Percentiles rank a stretch among this genome's conserved stretches.
Conservation (phyloP, 2,888 invertebrate species). For the Leucophenga maculata region DNA sequence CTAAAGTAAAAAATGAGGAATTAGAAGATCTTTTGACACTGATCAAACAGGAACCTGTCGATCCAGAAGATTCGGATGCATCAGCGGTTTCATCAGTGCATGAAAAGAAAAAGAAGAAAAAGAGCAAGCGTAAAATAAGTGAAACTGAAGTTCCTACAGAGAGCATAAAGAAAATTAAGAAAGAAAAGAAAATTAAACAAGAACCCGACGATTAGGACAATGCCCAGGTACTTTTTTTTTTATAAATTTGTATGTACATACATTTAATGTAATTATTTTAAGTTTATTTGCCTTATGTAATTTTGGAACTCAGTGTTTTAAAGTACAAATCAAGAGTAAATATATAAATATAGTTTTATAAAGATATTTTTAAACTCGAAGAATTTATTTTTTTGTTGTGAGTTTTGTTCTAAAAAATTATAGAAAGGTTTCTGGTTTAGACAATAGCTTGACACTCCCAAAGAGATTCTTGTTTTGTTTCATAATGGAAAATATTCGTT, state of each 20-base stretch:
- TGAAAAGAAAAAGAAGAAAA: slow-evolving; percentile 42
- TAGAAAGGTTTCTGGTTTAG: too few relatives aligned
- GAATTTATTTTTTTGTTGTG: too few relatives aligned
- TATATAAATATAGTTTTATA: too few relatives aligned
- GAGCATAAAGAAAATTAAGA: slow-evolving; percentile 46
- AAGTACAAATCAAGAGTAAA: slow-evolving; percentile 35
- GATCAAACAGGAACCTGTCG: slow-evolving; percentile 51
- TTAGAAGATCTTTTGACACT: slow-evolving; percentile 53
- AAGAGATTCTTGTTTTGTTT: too few relatives aligned
- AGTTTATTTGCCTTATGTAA: not conserved
- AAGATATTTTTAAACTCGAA: too few relatives aligned
- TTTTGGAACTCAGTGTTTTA: not conserved
- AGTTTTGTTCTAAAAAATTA: too few relatives aligned
- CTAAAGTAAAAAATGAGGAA: slow-evolving; percentile 39
- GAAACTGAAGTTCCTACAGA: slow-evolving; percentile 26
- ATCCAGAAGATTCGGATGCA: slow-evolving; percentile 19
- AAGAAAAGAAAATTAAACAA: slow-evolving; percentile 43
- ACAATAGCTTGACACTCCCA: too few relatives aligned
- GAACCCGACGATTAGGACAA: slow-evolving; percentile 10
- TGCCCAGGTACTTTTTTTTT: too few relatives aligned
- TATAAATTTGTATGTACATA: slow-evolving; percentile 24
- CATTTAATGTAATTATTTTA: not conserved
- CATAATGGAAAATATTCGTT: too few relatives aligned
- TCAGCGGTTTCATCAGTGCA: not conserved
- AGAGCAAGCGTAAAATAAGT: slow-evolving; percentile 41